phyloP scores from a whole-genome alignment of 1,140 invertebrate species.

The Ditylenchus dipsaci region DNA sequence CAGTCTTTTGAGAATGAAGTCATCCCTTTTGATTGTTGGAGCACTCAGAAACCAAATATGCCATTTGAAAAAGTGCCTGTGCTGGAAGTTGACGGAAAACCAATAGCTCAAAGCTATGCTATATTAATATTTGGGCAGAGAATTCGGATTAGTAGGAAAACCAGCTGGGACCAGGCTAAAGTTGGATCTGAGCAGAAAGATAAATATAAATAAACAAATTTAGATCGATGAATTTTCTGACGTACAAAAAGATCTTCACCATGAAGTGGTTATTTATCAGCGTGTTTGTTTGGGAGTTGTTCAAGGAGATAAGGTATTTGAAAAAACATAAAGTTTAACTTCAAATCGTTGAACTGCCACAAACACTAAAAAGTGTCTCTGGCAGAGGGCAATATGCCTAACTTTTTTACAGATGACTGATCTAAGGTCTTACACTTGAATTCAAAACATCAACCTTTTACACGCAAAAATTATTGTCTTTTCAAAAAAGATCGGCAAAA shows the following conservation, averaged over 20 bases:
- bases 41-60: conserved; percentile 7
- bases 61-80: conserved; percentile 51
- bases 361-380: no score
- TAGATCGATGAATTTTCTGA: conserved; percentile 9
- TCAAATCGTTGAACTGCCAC: no score
- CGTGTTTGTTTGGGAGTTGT: background rate
- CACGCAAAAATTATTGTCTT: no score
- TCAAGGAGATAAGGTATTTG: background rate
- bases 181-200: background rate
- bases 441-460: no score
- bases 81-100: conserved; percentile 57
- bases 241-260: conserved; percentile 9
- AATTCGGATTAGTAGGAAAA: conserved; percentile 31
- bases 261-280: conserved; percentile 11
- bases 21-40: conserved; percentile 17
- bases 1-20: conserved; percentile 28
- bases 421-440: no score
- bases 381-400: no score
- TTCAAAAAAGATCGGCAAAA: no score
- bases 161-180: conserved; percentile 37
- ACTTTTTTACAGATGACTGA: no score
- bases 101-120: conserved; percentile 44
- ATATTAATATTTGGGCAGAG: conserved; percentile 52
- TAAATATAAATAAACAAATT: no score
- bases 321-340: no score